A percentile compares a stretch with the other conserved stretches of the same genome.
These are phyloP conservation scores for Craseonycteris thonglongyai DNA, from an alignment of 2,113 vertebrate species.

Conservation along the genomic window DNA sequence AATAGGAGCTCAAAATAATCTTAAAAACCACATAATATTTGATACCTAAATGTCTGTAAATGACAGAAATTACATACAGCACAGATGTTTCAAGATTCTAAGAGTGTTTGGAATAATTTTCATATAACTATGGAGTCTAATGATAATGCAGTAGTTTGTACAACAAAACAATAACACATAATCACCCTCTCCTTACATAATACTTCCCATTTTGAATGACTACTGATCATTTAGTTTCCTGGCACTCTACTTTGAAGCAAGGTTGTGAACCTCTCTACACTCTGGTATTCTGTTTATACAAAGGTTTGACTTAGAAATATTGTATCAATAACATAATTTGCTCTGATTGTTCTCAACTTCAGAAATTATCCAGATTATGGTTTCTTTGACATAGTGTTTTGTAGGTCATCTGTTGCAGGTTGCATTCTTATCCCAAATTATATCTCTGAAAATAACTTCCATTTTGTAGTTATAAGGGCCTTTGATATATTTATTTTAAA, in stretches of 20 bases:
- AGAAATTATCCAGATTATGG: conserved; percentile 6
- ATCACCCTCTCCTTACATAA: background rate
- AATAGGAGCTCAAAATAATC: background rate
- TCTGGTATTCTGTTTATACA: conserved; percentile 19
- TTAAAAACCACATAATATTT: background rate
- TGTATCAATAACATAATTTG: background rate
- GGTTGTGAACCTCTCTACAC: background rate
- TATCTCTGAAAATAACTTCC: background rate
- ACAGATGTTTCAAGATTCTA: conserved; percentile 50
- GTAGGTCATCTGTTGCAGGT: background rate
- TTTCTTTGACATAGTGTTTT: background rate
- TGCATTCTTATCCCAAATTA: background rate
- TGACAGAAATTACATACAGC: conserved; percentile 2
- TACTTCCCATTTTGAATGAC: background rate
- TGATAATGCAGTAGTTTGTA: background rate
- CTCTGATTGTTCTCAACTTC: conserved; percentile 8
- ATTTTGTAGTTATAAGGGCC: background rate
- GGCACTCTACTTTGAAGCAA: background rate
- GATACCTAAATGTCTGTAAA: conserved; percentile 33
- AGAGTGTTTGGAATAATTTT: background rate
- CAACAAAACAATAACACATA: conserved; percentile 43
- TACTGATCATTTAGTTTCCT: background rate
- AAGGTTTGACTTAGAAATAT: background rate
- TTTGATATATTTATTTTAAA: background rate
- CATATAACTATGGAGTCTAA: background rate